A percentile compares a stretch with the other conserved stretches of the same genome.
Conservation (phyloP, 2,888 invertebrate genomes). For the Lordiphosa fenestrarum region DNA sequence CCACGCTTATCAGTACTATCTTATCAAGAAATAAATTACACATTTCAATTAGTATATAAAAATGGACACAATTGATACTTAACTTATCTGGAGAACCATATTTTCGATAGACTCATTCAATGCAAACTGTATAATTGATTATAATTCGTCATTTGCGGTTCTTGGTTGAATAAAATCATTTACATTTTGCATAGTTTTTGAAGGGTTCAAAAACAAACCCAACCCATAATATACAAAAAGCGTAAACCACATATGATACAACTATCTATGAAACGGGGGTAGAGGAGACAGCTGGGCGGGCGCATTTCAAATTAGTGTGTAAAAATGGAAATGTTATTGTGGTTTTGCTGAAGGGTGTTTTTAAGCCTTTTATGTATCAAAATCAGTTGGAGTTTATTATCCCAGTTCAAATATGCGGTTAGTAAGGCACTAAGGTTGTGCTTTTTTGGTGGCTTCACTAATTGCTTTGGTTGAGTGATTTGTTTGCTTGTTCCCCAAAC, state of each 20-base stretch:
- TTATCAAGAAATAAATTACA: neutral
- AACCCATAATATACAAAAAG: constrained; percentile 22
- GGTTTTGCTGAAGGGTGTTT: constrained; percentile 23
- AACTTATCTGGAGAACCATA: no score
- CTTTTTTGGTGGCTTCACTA: constrained; percentile 26
- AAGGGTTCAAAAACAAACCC: no score
- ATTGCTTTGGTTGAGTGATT: constrained; percentile 45
- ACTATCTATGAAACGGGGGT: neutral
- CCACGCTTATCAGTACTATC: no score
- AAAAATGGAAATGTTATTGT: constrained; percentile 31
- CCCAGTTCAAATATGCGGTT: constrained; percentile 29
- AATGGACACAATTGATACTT: no score
- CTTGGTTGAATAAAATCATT: constrained; percentile 1
- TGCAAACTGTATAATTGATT: no score
- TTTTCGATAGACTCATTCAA: neutral
- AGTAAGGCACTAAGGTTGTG: constrained; percentile 3
- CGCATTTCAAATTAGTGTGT: constrained; percentile 30
- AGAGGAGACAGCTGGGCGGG: neutral
- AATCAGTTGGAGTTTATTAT: constrained; percentile 26
- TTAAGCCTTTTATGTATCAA: constrained; percentile 3
- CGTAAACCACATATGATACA: constrained; percentile 34
- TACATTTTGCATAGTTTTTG: no score
- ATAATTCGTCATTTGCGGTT: constrained; percentile 1
- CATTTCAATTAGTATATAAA: neutral
- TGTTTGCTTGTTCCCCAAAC: constrained; percentile 14